Evolutionary conservation across 2,888 invertebrate genomes (phyloP).

Genomic region (Lithophane socia): DNA sequence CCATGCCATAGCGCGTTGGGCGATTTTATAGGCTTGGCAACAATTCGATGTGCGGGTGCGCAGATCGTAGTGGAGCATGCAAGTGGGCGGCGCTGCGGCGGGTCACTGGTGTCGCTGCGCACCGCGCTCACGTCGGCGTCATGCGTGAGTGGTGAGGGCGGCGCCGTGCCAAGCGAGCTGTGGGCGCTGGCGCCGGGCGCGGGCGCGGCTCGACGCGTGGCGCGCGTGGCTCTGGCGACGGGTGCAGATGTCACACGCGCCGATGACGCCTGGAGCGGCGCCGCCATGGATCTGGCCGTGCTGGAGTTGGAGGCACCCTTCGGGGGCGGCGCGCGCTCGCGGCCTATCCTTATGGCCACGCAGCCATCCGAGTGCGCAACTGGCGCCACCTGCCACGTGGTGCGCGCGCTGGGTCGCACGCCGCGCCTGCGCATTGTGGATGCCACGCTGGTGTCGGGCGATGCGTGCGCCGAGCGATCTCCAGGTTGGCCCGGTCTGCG

Average conservation of each 20-base stretch:
- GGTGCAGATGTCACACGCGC: constrained; percentile 47
- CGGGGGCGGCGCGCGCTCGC: constrained; percentile 71
- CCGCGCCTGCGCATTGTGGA: constrained; percentile 70
- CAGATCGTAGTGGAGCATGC: constrained; percentile 76
- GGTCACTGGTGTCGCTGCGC: constrained; percentile 73
- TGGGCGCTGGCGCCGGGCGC: constrained; percentile 71
- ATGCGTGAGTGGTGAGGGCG: constrained; percentile 66
- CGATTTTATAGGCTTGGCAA: neutral
- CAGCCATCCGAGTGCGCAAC: constrained; percentile 70
- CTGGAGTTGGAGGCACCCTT: constrained; percentile 80
- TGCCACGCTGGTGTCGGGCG: constrained; percentile 61
- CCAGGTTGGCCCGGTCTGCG: constrained; percentile 71
- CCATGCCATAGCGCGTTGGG: neutral
- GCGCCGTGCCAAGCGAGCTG: constrained; percentile 64
- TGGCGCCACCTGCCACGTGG: constrained; percentile 72
- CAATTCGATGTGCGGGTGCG: neutral
- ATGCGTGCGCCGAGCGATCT: constrained; percentile 69
- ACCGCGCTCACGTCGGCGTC: constrained; percentile 76
- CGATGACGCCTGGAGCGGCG: constrained; percentile 48
- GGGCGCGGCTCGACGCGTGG: constrained; percentile 62
- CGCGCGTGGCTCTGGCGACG: constrained; percentile 60
- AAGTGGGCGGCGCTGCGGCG: constrained; percentile 67
- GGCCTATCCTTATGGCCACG: constrained; percentile 79
- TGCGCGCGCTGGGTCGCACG: constrained; percentile 68
- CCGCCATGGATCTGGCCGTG: constrained; percentile 75